phyloP scores from a whole-genome alignment of 2,888 invertebrate species.

The Hoplodrina ambigua region DNA sequence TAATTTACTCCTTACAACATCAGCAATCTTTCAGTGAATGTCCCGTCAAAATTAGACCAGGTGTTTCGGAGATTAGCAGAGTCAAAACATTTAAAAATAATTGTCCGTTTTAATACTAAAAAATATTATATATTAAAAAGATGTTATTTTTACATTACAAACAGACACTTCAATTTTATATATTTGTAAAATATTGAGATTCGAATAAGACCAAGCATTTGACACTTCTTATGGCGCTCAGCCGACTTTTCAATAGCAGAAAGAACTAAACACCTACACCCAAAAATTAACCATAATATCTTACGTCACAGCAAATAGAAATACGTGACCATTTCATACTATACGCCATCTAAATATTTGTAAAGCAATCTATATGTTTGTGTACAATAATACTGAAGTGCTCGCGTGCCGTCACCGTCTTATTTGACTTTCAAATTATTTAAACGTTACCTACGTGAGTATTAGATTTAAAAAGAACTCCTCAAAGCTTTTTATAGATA shows the following conservation, averaged over 20 bases:
- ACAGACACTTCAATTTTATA: no score
- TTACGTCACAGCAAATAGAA: slow-evolving; percentile 53
- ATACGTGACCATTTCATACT: slow-evolving; percentile 67
- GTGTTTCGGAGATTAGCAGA: no score
- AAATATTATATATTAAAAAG: no score
- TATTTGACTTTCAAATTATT: slow-evolving; percentile 72
- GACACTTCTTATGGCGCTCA: not conserved
- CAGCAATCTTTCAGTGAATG: no score
- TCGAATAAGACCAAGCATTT: not conserved
- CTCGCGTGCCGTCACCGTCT: slow-evolving; percentile 70
- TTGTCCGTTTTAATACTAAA: no score
- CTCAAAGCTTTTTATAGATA: not conserved
- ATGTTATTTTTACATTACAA: no score
- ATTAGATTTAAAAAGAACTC: slow-evolving; percentile 45
- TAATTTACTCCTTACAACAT: no score
- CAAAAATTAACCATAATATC: slow-evolving; percentile 48
- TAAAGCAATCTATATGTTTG: slow-evolving; percentile 71
- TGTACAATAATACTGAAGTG: slow-evolving; percentile 65
- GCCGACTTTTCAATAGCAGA: slow-evolving; percentile 4
- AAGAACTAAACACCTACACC: slow-evolving; percentile 10
- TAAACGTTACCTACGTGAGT: slow-evolving; percentile 59
- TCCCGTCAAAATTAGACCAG: no score
- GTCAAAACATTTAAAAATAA: no score
- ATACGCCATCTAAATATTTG: slow-evolving; percentile 70
- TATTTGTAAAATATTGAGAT: no score